These are phyloP conservation scores for Percopsis transmontana DNA, from an alignment of 2,113 vertebrate species.

Conservation along the genomic window DNA sequence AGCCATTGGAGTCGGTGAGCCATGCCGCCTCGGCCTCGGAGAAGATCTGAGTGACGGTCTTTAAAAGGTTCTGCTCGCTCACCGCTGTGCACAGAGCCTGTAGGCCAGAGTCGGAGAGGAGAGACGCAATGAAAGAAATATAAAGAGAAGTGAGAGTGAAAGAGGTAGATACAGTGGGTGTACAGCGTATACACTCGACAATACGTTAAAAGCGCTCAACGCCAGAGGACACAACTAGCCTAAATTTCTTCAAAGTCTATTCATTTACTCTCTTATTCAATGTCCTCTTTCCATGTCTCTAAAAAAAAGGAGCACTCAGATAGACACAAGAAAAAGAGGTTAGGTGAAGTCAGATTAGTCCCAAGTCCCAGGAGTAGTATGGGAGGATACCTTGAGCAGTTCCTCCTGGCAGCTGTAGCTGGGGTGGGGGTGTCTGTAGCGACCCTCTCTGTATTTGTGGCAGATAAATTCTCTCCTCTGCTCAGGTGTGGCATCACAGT, in stretches of 20 bases:
- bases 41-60: slow-evolving; percentile 90
- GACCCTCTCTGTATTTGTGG: slow-evolving; percentile 87
- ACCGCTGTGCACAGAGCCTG: slow-evolving; percentile 88
- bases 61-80: slow-evolving; percentile 87
- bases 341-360: not conserved
- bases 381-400: slow-evolving; percentile 93
- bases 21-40: slow-evolving; percentile 78
- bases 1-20: slow-evolving; percentile 46
- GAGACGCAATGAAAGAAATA: not conserved
- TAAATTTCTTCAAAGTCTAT: slow-evolving; percentile 6
- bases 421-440: slow-evolving; percentile 84
- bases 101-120: not conserved
- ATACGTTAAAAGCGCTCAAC: slow-evolving; percentile 5
- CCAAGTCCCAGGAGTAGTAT: too few species aligned
- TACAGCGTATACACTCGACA: slow-evolving; percentile 6
- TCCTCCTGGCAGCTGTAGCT: slow-evolving; percentile 82
- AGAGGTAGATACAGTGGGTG: not conserved
- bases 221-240: slow-evolving; percentile 18
- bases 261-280: slow-evolving; percentile 1
- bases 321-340: not conserved
- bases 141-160: not conserved
- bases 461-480: slow-evolving; percentile 87
- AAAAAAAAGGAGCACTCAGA: too few species aligned
- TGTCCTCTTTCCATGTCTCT: not conserved
- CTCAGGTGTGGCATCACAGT: slow-evolving; percentile 77